These are phyloP conservation scores for Choloepus hoffmanni DNA, from an alignment of 2,113 vertebrate species.

Conservation along the genomic window DNA sequence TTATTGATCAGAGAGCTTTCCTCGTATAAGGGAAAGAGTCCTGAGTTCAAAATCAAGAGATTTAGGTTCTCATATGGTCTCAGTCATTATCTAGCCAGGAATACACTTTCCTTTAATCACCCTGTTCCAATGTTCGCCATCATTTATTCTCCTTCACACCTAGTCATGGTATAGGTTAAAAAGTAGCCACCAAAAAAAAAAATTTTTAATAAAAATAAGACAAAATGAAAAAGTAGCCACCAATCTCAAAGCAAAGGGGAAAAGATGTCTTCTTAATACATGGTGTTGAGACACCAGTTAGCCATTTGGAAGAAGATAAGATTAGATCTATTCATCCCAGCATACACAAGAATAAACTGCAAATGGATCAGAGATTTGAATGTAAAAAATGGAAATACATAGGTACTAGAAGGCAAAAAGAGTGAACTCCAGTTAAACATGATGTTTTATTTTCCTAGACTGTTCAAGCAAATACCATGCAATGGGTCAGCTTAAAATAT, in stretches of 20 bases:
- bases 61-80: background rate
- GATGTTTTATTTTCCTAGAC: no score
- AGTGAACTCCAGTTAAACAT: background rate
- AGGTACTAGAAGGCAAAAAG: background rate
- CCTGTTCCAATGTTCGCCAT: background rate
- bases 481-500: no score
- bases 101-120: background rate
- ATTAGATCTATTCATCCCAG: constrained; percentile 27
- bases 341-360: constrained; percentile 1
- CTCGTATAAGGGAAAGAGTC: background rate
- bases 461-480: no score
- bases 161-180: background rate
- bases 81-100: background rate
- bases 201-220: no score
- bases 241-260: background rate
- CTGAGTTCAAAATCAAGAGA: background rate
- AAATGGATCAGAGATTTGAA: constrained; percentile 35
- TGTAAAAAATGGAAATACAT: constrained; percentile 28
- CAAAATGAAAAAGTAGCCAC: background rate
- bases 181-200: no score
- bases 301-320: constrained; percentile 23
- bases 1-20: background rate
- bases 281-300: background rate
- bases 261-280: background rate
- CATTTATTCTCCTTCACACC: background rate